Evolutionary conservation across 1,140 invertebrate species (phyloP), one percentile per base, ranked within the genome.

Genomic region (Sesamia nonagrioides): DNA sequence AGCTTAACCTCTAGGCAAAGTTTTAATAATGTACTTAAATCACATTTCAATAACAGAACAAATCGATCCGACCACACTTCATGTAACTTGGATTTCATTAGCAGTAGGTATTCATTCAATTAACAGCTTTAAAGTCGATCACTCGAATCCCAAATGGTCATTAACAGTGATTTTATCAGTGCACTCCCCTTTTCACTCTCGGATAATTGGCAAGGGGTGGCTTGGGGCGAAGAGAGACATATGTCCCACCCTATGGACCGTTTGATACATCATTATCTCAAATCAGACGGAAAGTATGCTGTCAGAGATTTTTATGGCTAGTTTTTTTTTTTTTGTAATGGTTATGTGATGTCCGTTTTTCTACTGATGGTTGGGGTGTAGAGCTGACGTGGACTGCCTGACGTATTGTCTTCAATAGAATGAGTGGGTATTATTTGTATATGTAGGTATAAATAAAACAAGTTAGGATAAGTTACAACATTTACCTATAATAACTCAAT

Each of bases 191-290:
- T 52, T 75, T 40, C 50, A 42, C 77, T 58, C 66, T 52, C 21
- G 6, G 17, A 61, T 88, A 91, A 91, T 88, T 89, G 87, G 85
- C 87, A 79, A 84, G 84, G 88, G 87, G 86, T 78, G 78, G 78
- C 48, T 27, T 48, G 80, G 82, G 86, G 79, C 87, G 84, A 89
- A 89, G 86, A 85, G 85, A 84, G 88, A 88, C 89, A 91, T 91
- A 91, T 91, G 89, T 86, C 60, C 82, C 61, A 77, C 66, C 84
- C 80, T 63, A 69, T 73, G 81, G 75, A 85, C 71, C 82, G 78
- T 79, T 79, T 80, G 58, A 77, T 75, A 56, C 82, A 82, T 89
- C 85, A 89, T 89, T 89, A 89, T 91, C 85, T 86, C 74, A 78
- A 89, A 91, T 91, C 87, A 87, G 73, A 86, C 58, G 84, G 78